Conservation (phyloP, 2,888 invertebrate species). For the Himalopsyche japonica region DNA sequence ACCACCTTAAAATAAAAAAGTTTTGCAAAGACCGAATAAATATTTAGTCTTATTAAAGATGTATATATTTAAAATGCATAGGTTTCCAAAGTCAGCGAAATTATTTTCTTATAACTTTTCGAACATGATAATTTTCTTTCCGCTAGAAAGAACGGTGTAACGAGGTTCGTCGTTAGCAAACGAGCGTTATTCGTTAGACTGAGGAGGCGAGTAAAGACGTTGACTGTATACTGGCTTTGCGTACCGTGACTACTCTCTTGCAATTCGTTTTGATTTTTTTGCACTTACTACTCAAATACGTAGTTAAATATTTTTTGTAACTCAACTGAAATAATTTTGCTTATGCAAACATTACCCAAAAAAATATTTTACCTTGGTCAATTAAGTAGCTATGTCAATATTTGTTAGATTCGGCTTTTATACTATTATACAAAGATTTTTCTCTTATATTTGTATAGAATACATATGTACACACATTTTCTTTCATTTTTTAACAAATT, state of each 20-base stretch:
- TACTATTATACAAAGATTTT: no score
- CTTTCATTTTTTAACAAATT: no score
- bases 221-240: background rate
- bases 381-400: no score
- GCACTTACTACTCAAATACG: background rate
- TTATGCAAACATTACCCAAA: no score
- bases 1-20: no score
- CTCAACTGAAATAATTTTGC: background rate
- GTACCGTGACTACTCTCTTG: background rate
- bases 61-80: background rate
- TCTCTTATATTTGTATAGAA: no score
- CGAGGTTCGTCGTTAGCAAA: conserved; percentile 7
- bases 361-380: no score
- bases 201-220: conserved; percentile 1
- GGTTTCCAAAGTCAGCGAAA: background rate
- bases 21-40: no score
- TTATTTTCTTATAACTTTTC: background rate
- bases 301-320: background rate
- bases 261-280: background rate
- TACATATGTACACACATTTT: no score
- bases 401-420: no score
- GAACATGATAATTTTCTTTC: conserved; percentile 1
- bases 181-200: background rate
- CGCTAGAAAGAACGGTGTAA: conserved; percentile 4
- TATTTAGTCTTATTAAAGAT: no score